Base-by-base conservation (phyloP, 2,888 invertebrate genomes). In the Capitulum mitella region DNA sequence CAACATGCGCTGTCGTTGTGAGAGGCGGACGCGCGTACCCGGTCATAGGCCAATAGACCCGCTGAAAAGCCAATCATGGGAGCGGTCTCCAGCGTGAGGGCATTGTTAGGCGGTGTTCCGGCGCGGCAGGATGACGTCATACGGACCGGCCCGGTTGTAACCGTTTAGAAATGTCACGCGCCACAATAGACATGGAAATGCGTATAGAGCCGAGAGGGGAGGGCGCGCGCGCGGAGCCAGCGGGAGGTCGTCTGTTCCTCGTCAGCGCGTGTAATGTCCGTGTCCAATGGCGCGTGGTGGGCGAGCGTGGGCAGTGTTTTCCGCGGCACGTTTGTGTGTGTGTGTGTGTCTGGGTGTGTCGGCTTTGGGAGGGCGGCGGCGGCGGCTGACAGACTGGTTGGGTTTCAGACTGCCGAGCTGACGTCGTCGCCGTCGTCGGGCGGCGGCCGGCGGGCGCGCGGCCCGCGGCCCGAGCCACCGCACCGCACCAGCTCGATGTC, bases 371-470 rank as follows among this genome's bases (percentile, higher is more conserved):
- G n/a, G n/a, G n/a, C n/a, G n/a, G n/a, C n/a, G n/a, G n/a, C n/a
- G n/a, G n/a, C n/a, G n/a, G n/a, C n/a, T n/a, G n/a, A n/a, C n/a
- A n/a, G n/a, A n/a, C n/a, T 54, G 54, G 22, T 46, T 14, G 46
- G 46, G 16, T 51, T 58, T 29, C 81, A 34, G 79, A 79, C 70
- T 58, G 81, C 43, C 81, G 81, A 77, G 8, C 19, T 19, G 6
- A 2, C 29, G 70, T 2, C 40, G 70, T 70, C 70, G 26, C 70
- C 37, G 70, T 19, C 40, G 26, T 22, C 40, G 34, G 32, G 14
- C 34, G 51, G 51, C 22, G 70, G 70, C 8, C 70, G 70, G 70
- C 70, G 70, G 29, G 29, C 70, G 70, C 70, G 70, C 70, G 70
- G 70, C 37, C 70, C 70, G 37, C 70, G 70, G 8, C 70, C 70